Base-by-base conservation (phyloP, 1,140 invertebrate species). In the Planococcus citri region DNA sequence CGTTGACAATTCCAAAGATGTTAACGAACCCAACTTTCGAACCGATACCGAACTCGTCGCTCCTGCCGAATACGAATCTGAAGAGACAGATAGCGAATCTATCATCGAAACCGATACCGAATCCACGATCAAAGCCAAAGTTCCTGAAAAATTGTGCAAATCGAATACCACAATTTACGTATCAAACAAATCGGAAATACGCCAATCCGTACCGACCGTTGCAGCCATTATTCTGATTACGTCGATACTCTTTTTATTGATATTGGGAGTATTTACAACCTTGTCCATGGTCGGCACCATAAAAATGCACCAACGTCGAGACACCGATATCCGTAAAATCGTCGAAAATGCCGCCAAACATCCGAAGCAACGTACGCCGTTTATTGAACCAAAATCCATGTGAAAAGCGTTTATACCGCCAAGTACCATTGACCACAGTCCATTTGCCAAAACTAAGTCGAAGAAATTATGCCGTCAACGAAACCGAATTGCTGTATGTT, bases 1-100 rank as follows among this genome's bases (percentile, higher is more conserved):
- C n/a, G n/a, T n/a, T n/a, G 64, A 68, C 75, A 3, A 72, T 75
- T 17, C 68, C 17, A 75, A 0, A 60, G 75, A 0, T 75, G 75
- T 0, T 68, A 20, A 1, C 69, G 67, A 38, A 78, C 78, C 73
- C 61, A 33, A 20, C n/a, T n/a, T n/a, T n/a, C 78, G 78, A 68
- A 75, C 74, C 6, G 78, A 80, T 73, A 77, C 78, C 0, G 71
- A 78, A 9, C 79, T 77, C 64, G 38, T 76, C 24, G 58, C 69
- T 12, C 60, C 60, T 37, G 29, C 64, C 6, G 27, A 64, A 1
- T n/a, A n/a, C n/a, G n/a, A n/a, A n/a, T n/a, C 27, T 61, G 17
- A 17, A 51, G n/a, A n/a, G 27, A 20, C 12, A 22, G 69, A 64
- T 24, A 60, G 27, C 20, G 33, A 61, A 58, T 9, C 37, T 20